Conservation (phyloP, 2,888 invertebrate species). For the Drosophila mayaguana region DNA sequence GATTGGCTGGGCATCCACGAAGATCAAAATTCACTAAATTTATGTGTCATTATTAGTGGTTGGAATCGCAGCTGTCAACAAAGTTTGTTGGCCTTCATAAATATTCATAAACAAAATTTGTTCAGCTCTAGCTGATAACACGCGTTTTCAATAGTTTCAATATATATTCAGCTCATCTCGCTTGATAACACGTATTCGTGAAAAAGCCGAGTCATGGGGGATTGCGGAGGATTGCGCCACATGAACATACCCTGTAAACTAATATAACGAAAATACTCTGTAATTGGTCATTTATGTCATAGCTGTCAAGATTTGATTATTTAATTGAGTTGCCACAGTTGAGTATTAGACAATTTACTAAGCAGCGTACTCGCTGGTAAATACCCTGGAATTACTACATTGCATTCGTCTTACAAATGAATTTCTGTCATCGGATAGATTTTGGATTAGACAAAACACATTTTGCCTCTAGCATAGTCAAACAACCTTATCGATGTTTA, state of each 20-base stretch:
- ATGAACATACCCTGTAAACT: neutral
- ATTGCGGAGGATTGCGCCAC: neutral
- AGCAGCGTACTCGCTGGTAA: neutral
- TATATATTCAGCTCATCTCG: neutral
- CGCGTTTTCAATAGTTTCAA: neutral
- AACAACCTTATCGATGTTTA: neutral
- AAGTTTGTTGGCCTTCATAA: neutral
- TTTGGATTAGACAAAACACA: no score
- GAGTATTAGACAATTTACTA: neutral
- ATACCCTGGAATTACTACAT: neutral
- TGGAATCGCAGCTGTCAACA: neutral
- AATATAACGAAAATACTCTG: neutral
- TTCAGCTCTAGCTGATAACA: neutral
- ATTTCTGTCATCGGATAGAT: no score
- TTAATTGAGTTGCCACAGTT: neutral
- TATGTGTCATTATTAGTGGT: slow-evolving; percentile 1
- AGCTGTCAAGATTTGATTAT: neutral
- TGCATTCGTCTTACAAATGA: neutral
- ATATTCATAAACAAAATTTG: neutral
- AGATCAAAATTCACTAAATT: neutral
- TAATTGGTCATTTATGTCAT: neutral
- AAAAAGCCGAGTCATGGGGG: neutral
- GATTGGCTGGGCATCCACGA: neutral
- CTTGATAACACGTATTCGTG: neutral
- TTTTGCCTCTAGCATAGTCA: neutral